Evolutionary conservation across 2,888 invertebrate genomes (phyloP).

Genomic region (Cryptus viduatorius): DNA sequence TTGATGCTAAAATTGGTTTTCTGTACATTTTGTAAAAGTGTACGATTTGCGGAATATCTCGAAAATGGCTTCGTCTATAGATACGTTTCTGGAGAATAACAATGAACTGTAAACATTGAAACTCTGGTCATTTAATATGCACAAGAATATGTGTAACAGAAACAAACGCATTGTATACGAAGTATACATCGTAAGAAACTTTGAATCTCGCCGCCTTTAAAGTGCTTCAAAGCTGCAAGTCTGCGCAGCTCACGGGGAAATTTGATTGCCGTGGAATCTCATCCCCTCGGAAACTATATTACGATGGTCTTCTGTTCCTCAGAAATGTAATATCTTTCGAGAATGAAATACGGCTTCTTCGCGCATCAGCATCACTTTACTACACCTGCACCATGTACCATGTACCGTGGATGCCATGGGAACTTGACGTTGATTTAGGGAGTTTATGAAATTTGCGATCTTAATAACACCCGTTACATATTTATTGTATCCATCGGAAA

Average conservation of each 20-base stretch:
- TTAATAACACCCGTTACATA: background rate
- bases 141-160: background rate
- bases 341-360: conserved; percentile 21
- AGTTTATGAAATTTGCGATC: background rate
- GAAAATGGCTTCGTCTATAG: background rate
- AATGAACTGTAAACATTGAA: background rate
- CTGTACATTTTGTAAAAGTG: background rate
- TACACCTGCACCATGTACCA: background rate
- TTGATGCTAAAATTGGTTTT: background rate
- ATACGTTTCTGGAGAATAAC: background rate
- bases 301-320: conserved; percentile 6
- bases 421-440: background rate
- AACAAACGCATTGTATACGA: background rate
- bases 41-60: background rate
- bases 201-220: background rate
- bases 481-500: background rate
- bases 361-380: background rate
- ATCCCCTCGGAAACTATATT: conserved; percentile 18
- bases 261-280: conserved; percentile 17
- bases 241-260: background rate
- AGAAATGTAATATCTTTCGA: conserved; percentile 17
- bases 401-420: background rate
- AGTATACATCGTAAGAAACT: background rate
- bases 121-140: background rate
- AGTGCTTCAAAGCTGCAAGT: background rate